Percentiles rank a stretch among this genome's conserved stretches.
Conservation (phyloP, 2,888 invertebrate genomes). For the Scaptomyza flava region DNA sequence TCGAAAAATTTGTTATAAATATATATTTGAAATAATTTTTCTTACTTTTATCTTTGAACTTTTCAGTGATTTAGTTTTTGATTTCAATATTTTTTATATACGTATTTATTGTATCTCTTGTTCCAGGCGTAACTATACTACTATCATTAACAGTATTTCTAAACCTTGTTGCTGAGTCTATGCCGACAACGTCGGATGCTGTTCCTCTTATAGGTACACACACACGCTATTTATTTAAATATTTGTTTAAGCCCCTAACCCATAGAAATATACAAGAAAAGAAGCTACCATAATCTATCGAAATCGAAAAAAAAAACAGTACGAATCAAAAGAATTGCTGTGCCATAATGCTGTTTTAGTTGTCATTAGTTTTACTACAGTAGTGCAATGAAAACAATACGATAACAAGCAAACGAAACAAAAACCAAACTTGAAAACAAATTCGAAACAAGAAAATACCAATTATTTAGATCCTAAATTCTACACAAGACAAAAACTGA, state of each 20-base stretch:
- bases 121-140: slow-evolving; percentile 97
- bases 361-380: slow-evolving; percentile 77
- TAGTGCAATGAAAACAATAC: slow-evolving; percentile 70
- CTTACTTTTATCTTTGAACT: slow-evolving; percentile 62
- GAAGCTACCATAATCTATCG: slow-evolving; percentile 19
- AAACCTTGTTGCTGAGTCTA: slow-evolving; percentile 98
- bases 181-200: slow-evolving; percentile 94
- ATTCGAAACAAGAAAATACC: slow-evolving; percentile 66
- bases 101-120: slow-evolving; percentile 78
- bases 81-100: slow-evolving; percentile 76
- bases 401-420: slow-evolving; percentile 34
- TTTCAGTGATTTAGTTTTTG: slow-evolving; percentile 67
- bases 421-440: slow-evolving; percentile 39
- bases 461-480: slow-evolving; percentile 70
- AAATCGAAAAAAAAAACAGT: slow-evolving; percentile 3
- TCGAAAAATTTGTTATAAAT: slow-evolving; percentile 30
- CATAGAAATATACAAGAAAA: slow-evolving; percentile 19
- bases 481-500: not conserved
- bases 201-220: slow-evolving; percentile 92
- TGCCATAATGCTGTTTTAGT: slow-evolving; percentile 73
- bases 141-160: slow-evolving; percentile 99
- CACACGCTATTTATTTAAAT: slow-evolving; percentile 64
- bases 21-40: slow-evolving; percentile 47
- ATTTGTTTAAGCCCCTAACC: slow-evolving; percentile 19
- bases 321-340: slow-evolving; percentile 52